phyloP scores from a whole-genome alignment of 2,797 vertebrate species.

The Acomys russatus region DNA sequence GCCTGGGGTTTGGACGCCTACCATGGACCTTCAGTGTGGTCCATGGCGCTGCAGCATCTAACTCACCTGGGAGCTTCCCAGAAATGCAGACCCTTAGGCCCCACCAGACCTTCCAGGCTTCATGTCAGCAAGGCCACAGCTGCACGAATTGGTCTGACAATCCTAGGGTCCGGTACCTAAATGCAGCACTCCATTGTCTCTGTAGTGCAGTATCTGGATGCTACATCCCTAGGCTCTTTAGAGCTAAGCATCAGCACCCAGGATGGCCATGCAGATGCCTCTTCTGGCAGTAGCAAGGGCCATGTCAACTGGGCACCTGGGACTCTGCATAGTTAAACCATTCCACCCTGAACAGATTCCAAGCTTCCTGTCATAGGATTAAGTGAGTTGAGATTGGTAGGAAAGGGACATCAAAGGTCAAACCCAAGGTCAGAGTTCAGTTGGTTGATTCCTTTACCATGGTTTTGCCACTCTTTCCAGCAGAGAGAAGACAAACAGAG shows the following conservation, averaged over 20 bases:
- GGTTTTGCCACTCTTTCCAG: background rate
- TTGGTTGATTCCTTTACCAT: background rate
- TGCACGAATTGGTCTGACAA: background rate
- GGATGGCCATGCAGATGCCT: background rate
- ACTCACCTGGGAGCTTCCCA: no score
- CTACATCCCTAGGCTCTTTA: background rate
- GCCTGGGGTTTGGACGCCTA: accelerated
- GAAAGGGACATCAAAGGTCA: accelerated
- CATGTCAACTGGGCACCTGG: accelerated
- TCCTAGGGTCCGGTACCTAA: accelerated
- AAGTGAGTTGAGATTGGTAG: background rate
- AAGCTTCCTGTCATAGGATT: accelerated
- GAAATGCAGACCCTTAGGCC: background rate
- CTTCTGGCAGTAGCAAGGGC: accelerated
- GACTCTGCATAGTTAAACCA: accelerated
- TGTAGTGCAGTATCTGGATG: accelerated
- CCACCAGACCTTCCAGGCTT: background rate
- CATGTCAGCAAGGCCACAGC: background rate
- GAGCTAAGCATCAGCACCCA: no score
- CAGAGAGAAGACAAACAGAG: background rate
- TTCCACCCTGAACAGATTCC: accelerated
- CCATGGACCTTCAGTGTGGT: no score
- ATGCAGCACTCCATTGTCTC: accelerated
- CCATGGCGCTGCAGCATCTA: accelerated
- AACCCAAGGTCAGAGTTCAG: background rate